Percentiles rank a stretch among this genome's conserved stretches.
phyloP scores from a whole-genome alignment of 2,888 invertebrate species.

The Cheilosia soror region DNA sequence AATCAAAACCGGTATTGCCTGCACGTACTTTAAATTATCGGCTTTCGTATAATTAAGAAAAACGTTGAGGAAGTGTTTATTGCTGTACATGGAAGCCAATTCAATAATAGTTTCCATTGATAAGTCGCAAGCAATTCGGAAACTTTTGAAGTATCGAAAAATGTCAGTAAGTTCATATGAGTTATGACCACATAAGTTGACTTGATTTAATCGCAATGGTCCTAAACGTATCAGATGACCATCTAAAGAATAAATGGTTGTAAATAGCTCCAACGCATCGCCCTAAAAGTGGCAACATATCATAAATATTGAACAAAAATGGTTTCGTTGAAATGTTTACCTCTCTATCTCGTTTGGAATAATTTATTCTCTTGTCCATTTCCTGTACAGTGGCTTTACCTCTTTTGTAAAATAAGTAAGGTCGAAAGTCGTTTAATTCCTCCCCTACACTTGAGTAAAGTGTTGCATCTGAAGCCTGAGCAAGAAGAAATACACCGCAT shows the following conservation, averaged over 20 bases:
- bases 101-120: constrained; percentile 81
- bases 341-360: not conserved
- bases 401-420: constrained; percentile 82
- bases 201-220: constrained; percentile 77
- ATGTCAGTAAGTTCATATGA: constrained; percentile 42
- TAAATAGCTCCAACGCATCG: constrained; percentile 77
- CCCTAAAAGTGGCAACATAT: constrained; percentile 55
- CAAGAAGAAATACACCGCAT: constrained; percentile 82
- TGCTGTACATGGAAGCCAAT: constrained; percentile 77
- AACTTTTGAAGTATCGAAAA: constrained; percentile 43
- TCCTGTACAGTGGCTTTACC: constrained; percentile 78
- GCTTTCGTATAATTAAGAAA: constrained; percentile 81
- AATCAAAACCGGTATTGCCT: constrained; percentile 81
- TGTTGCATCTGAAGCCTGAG: constrained; percentile 81
- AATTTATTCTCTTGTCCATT: constrained; percentile 68
- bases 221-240: constrained; percentile 80
- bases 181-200: constrained; percentile 79
- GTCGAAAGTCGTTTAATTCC: constrained; percentile 79
- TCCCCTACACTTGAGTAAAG: constrained; percentile 81
- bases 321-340: not conserved
- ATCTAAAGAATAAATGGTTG: constrained; percentile 78
- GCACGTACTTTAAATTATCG: constrained; percentile 75
- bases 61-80: constrained; percentile 80
- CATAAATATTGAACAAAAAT: not conserved
- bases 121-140: constrained; percentile 79